These are phyloP conservation scores for Zosterops borbonicus DNA, from an alignment of 2,113 vertebrate genomes.

Conservation along the genomic window DNA sequence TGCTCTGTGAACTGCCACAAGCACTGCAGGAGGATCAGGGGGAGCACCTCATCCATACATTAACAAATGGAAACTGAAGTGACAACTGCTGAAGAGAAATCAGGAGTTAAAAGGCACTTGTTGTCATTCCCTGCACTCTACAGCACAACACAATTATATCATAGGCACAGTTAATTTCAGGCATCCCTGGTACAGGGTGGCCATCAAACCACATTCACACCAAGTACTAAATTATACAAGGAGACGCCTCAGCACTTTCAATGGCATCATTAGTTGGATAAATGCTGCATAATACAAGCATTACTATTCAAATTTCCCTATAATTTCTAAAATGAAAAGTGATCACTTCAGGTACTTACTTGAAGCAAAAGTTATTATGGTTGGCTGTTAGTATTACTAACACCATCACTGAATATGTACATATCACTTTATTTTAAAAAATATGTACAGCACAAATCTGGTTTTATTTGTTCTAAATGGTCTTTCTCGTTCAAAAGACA, in stretches of 20 bases:
- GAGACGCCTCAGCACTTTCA: not conserved
- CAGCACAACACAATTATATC: not conserved
- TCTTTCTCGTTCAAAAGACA: not conserved
- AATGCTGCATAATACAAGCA: conserved; percentile 22
- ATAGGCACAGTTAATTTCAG: not conserved
- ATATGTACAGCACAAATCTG: not conserved
- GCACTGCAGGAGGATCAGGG: not conserved
- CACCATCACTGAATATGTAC: not conserved
- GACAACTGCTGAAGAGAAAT: not conserved
- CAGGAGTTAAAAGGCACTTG: not conserved
- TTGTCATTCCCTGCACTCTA: not conserved
- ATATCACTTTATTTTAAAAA: not conserved
- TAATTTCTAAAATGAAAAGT: conserved; percentile 8
- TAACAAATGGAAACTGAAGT: not conserved
- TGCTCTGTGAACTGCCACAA: not conserved
- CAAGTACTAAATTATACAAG: conserved; percentile 13
- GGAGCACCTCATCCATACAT: not conserved
- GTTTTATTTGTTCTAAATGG: not conserved
- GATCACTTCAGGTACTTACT: not conserved
- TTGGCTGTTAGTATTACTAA: not conserved
- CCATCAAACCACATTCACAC: not conserved
- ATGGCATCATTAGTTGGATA: conserved; percentile 23
- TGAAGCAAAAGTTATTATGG: not conserved
- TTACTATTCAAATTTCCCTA: conserved; percentile 19
- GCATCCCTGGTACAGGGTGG: not conserved